Evolutionary conservation across 2,797 vertebrate genomes (phyloP).

Genomic region (Rhadinocentrus ornatus): DNA sequence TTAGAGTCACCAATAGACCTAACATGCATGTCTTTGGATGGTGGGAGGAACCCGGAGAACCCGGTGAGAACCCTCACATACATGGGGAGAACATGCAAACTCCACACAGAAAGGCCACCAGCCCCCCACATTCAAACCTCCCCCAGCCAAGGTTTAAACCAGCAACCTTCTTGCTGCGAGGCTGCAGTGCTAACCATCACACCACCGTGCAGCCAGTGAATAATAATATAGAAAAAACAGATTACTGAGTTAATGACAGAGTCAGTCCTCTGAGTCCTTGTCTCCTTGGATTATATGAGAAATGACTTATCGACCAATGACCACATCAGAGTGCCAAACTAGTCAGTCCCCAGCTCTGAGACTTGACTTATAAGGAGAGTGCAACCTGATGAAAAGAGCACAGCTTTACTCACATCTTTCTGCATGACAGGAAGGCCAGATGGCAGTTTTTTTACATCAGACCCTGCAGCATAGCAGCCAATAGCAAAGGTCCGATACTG

Average conservation of each 20-base stretch:
- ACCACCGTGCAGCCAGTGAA: too few relatives aligned
- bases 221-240: neutral
- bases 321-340: neutral
- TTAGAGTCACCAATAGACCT: too few relatives aligned
- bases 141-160: too few relatives aligned
- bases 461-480: constrained; percentile 45
- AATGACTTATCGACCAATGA: constrained; percentile 24
- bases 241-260: neutral
- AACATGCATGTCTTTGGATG: too few relatives aligned
- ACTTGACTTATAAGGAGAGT: constrained; percentile 3
- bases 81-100: too few relatives aligned
- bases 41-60: too few relatives aligned
- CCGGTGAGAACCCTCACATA: too few relatives aligned
- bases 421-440: constrained; percentile 62
- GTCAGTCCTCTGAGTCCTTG: neutral
- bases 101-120: too few relatives aligned
- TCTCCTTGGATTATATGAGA: neutral
- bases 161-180: too few relatives aligned
- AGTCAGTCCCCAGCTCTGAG: constrained; percentile 2
- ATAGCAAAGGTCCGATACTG: constrained; percentile 5
- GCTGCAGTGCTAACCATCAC: too few relatives aligned
- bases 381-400: constrained; percentile 34
- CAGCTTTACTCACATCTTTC: constrained; percentile 43
- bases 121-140: too few relatives aligned
- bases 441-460: constrained; percentile 60